Conservation (phyloP, 2,888 invertebrate genomes). For the Yponomeuta evonymella region DNA sequence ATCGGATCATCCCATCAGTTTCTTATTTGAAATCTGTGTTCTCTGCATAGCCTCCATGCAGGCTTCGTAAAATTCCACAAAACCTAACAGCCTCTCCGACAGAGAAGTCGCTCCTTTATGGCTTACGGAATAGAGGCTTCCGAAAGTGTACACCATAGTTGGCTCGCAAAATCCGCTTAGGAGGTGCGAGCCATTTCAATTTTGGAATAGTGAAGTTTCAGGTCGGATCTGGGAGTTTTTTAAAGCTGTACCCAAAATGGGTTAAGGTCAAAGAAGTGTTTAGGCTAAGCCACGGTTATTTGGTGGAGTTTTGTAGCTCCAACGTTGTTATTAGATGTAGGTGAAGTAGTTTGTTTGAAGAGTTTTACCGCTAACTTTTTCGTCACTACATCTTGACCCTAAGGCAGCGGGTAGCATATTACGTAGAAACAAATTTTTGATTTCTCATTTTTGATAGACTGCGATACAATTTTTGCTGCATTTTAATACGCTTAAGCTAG, state of each 20-base stretch:
- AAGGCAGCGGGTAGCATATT: too few species aligned
- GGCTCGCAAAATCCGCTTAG: not conserved
- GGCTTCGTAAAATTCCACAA: not conserved
- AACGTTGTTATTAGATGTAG: too few species aligned
- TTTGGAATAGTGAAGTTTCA: not conserved
- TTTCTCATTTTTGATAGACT: too few species aligned
- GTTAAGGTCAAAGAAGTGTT: not conserved
- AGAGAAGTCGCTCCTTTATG: not conserved
- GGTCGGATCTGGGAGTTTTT: not conserved
- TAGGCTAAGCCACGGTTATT: too few species aligned
- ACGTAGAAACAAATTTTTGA: too few species aligned
- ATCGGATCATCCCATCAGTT: not conserved
- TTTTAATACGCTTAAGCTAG: too few species aligned
- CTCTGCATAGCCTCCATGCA: not conserved
- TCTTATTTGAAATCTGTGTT: conserved; percentile 1
- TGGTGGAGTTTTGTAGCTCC: too few species aligned
- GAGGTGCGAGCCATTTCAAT: conserved; percentile 1
- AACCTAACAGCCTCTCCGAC: not conserved
- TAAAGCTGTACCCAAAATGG: not conserved
- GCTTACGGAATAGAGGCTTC: not conserved
- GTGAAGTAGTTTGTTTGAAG: too few species aligned
- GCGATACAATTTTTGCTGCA: too few species aligned
- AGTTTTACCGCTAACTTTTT: too few species aligned
- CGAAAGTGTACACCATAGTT: not conserved
- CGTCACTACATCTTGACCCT: too few species aligned